Conservation (phyloP, 2,797 vertebrate species). For the Danio kyathit region DNA sequence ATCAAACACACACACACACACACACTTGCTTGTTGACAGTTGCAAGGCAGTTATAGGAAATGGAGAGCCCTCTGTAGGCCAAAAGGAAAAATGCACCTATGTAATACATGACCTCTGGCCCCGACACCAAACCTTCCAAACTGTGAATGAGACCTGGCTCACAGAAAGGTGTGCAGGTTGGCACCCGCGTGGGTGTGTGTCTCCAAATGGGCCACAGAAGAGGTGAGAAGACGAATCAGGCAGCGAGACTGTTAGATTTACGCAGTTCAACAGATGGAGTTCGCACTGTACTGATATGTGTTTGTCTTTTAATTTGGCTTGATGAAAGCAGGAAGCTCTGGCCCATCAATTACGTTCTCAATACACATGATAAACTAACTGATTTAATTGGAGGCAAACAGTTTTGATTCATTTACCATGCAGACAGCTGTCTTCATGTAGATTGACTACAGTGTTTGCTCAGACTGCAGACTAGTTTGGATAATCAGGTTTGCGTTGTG, state of each 20-base stretch:
- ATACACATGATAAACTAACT: slow-evolving; percentile 59
- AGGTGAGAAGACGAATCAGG: slow-evolving; percentile 51
- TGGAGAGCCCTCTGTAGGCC: slow-evolving; percentile 47
- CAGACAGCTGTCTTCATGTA: slow-evolving; percentile 6
- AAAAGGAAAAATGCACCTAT: slow-evolving; percentile 9
- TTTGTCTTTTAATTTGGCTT: slow-evolving; percentile 61
- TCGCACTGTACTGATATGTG: slow-evolving; percentile 54
- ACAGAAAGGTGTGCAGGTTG: slow-evolving; percentile 51
- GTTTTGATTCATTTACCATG: slow-evolving; percentile 42
- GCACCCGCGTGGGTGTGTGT: slow-evolving; percentile 41
- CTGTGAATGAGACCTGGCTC: slow-evolving; percentile 45
- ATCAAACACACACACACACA: neutral
- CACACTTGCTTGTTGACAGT: neutral
- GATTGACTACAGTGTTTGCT: slow-evolving; percentile 9
- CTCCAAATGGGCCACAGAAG: slow-evolving; percentile 55
- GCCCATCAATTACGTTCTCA: slow-evolving; percentile 52
- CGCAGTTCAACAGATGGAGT: slow-evolving; percentile 59
- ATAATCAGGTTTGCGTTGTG: slow-evolving; percentile 9
- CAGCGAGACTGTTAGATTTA: slow-evolving; percentile 48
- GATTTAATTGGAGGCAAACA: slow-evolving; percentile 50
- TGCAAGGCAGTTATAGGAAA: slow-evolving; percentile 8
- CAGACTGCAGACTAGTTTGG: slow-evolving; percentile 21
- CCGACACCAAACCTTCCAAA: slow-evolving; percentile 40
- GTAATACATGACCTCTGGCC: slow-evolving; percentile 28
- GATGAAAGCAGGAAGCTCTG: slow-evolving; percentile 58